Evolutionary conservation across 2,113 vertebrate genomes (phyloP).

Genomic region (Anguilla japonica): DNA sequence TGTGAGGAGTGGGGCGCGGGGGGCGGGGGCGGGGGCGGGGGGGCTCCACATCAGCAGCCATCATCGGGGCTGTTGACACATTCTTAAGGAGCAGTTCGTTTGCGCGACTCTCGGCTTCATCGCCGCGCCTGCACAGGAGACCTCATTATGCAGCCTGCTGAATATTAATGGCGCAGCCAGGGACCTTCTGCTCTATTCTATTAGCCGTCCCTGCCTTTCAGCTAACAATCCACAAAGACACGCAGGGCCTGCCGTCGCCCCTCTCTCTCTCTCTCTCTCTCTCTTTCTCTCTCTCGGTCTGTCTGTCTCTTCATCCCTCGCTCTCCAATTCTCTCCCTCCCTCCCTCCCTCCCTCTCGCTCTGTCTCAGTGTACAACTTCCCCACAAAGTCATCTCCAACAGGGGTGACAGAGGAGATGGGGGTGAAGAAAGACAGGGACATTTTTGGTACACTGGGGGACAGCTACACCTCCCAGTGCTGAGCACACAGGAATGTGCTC

Average conservation of each 20-base stretch:
- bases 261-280: not conserved
- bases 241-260: not conserved
- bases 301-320: not conserved
- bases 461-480: too few relatives aligned
- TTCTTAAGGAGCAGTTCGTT: conserved; percentile 26
- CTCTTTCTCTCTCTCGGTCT: not conserved
- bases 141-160: conserved; percentile 25
- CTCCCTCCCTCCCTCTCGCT: not conserved
- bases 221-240: not conserved
- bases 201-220: conserved; percentile 24
- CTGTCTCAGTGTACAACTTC: not conserved
- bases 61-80: conserved; percentile 28
- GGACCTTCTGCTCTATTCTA: not conserved
- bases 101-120: conserved; percentile 14
- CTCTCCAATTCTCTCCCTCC: not conserved
- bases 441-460: not conserved
- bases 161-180: conserved; percentile 26
- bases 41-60: not conserved
- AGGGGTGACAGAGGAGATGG: not conserved
- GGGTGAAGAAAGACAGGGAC: not conserved
- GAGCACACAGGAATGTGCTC: not conserved
- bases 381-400: not conserved
- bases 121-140: not conserved
- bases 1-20: not conserved
- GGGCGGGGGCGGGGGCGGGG: not conserved